Conservation (phyloP, 2,888 invertebrate species). For the Drosophila prolongata region DNA sequence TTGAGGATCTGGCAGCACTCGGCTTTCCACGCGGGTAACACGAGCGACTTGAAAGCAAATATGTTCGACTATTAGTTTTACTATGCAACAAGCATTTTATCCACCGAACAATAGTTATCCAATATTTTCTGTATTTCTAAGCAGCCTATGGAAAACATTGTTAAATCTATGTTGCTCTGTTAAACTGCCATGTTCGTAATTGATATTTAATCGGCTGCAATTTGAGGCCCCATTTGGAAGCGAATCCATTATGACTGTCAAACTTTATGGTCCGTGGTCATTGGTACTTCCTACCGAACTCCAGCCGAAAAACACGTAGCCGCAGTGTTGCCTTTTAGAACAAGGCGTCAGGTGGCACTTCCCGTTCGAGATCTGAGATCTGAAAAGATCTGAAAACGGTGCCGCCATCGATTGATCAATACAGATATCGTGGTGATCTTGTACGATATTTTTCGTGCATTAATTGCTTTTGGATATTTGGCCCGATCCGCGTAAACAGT, state of each 20-base stretch:
- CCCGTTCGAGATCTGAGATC: slow-evolving; percentile 25
- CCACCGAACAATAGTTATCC: neutral
- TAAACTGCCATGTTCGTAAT: slow-evolving; percentile 14
- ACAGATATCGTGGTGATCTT: slow-evolving; percentile 52
- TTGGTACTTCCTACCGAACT: slow-evolving; percentile 21
- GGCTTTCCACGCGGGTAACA: neutral
- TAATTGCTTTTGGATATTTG: slow-evolving; percentile 49
- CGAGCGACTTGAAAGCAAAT: too few species aligned
- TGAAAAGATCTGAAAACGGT: slow-evolving; percentile 20
- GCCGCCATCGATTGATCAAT: slow-evolving; percentile 26
- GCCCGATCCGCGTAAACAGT: slow-evolving; percentile 31
- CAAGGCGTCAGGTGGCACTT: slow-evolving; percentile 21
- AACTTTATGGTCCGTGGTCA: slow-evolving; percentile 9
- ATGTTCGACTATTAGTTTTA: too few species aligned
- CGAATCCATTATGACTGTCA: slow-evolving; percentile 13
- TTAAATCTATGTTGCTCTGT: neutral
- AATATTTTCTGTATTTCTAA: neutral
- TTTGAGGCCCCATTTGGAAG: slow-evolving; percentile 19
- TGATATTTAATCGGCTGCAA: slow-evolving; percentile 28
- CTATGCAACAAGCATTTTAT: too few species aligned
- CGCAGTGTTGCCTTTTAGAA: slow-evolving; percentile 16
- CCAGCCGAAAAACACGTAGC: slow-evolving; percentile 9
- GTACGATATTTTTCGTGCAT: slow-evolving; percentile 63
- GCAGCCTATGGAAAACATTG: neutral
- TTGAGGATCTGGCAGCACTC: neutral